phyloP scores from a whole-genome alignment of 1,140 invertebrate genomes.

The Zaprionus africanus region DNA sequence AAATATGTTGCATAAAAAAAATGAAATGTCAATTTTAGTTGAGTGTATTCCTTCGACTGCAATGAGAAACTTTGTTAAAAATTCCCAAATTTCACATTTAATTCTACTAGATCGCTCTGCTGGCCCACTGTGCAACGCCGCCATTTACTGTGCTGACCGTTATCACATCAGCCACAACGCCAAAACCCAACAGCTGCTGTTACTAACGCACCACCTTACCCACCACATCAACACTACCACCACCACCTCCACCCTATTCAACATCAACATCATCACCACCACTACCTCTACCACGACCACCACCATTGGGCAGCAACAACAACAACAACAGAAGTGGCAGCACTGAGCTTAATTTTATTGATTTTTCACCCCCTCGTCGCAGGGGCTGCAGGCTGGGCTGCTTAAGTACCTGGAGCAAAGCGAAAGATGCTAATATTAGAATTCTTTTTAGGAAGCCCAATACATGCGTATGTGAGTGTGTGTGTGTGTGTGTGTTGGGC shows the following conservation, averaged over 20 bases:
- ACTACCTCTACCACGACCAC: conserved; percentile 41
- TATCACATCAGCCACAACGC: conserved; percentile 37
- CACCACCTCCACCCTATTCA: conserved; percentile 27
- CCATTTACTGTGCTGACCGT: conserved; percentile 48
- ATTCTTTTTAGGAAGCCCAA: conserved; percentile 31
- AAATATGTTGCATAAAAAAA: too few relatives aligned
- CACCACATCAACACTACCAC: conserved; percentile 37
- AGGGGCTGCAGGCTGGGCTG: conserved; percentile 11
- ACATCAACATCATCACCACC: conserved; percentile 43
- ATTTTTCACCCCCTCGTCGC: conserved; percentile 56
- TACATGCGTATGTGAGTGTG: conserved; percentile 14
- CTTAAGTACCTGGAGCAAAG: conserved; percentile 43
- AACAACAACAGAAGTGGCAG: conserved; percentile 54
- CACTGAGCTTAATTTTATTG: conserved; percentile 74
- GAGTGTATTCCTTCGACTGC: too few relatives aligned
- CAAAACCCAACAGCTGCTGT: conserved; percentile 51
- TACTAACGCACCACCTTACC: conserved; percentile 56
- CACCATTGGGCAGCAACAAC: background rate
- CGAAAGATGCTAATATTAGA: conserved; percentile 66
- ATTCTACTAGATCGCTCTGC: too few relatives aligned
- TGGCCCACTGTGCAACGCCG: conserved; percentile 16
- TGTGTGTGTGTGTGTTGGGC: background rate
- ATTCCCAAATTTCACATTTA: too few relatives aligned
- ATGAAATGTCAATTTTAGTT: too few relatives aligned
- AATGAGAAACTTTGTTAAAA: too few relatives aligned